phyloP scores from a whole-genome alignment of 2,113 vertebrate genomes.

The Archocentrus centrarchus region DNA sequence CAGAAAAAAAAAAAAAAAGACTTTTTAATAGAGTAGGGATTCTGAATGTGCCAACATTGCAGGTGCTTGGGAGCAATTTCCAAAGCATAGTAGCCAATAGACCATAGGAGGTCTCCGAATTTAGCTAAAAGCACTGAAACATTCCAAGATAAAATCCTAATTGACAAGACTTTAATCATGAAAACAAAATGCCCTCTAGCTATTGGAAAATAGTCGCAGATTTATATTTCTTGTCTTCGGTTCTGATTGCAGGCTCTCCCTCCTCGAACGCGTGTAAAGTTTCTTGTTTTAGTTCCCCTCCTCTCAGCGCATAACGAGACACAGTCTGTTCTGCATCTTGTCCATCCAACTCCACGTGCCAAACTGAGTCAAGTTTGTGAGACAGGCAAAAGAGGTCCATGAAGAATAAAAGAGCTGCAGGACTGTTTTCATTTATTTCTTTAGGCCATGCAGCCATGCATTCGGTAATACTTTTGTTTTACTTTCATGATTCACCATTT shows the following conservation, averaged over 20 bases:
- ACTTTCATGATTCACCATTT: not conserved
- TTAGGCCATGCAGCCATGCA: not conserved
- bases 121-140: slow-evolving; percentile 6
- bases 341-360: not conserved
- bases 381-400: not conserved
- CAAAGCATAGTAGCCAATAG: slow-evolving; percentile 2
- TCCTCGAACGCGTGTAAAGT: not conserved
- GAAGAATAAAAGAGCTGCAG: not conserved
- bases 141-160: slow-evolving; percentile 7
- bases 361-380: not conserved
- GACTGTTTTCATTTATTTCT: not conserved
- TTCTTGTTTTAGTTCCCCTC: slow-evolving; percentile 23
- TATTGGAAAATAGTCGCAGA: not conserved
- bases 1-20: slow-evolving; percentile 28
- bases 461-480: not conserved
- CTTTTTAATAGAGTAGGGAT: slow-evolving; percentile 47
- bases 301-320: slow-evolving; percentile 25
- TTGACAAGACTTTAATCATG: not conserved
- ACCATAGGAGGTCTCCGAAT: slow-evolving; percentile 1
- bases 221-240: not conserved
- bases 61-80: slow-evolving; percentile 60
- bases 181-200: slow-evolving; percentile 22
- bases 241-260: not conserved
- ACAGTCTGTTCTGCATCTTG: slow-evolving; percentile 10
- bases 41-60: slow-evolving; percentile 52